Evolutionary conservation across 2,797 vertebrate genomes (phyloP).

Genomic region (Scomberomorus guttatus): DNA sequence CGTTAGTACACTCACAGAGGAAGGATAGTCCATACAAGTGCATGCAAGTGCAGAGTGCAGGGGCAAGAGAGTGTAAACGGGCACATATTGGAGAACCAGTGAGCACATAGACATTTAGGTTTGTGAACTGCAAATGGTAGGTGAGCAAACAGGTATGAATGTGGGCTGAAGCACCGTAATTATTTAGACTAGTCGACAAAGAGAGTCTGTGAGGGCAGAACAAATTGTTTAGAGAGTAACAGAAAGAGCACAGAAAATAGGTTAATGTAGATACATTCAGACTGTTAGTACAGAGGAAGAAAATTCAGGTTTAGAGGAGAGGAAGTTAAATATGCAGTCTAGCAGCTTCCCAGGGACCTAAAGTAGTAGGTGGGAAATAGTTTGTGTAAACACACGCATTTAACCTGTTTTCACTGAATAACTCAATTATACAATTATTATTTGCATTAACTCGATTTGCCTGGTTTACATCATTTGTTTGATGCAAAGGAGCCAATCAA

Average conservation of each 20-base stretch:
- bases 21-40: slow-evolving; percentile 63
- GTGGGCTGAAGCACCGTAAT: slow-evolving; percentile 55
- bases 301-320: slow-evolving; percentile 17
- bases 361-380: slow-evolving; percentile 23
- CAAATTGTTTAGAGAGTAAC: slow-evolving; percentile 53
- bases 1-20: slow-evolving; percentile 60
- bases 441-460: slow-evolving; percentile 44
- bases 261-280: slow-evolving; percentile 43
- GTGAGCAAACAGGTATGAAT: slow-evolving; percentile 57
- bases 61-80: slow-evolving; percentile 61
- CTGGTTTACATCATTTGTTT: slow-evolving; percentile 50
- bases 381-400: slow-evolving; percentile 47
- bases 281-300: slow-evolving; percentile 20
- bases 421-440: slow-evolving; percentile 41
- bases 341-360: slow-evolving; percentile 15
- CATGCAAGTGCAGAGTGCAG: slow-evolving; percentile 51
- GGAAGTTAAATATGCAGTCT: slow-evolving; percentile 32
- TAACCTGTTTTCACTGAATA: slow-evolving; percentile 44
- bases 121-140: slow-evolving; percentile 54
- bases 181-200: slow-evolving; percentile 64
- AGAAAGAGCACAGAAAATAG: slow-evolving; percentile 34
- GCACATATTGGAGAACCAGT: slow-evolving; percentile 44
- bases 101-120: slow-evolving; percentile 47
- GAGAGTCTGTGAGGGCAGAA: slow-evolving; percentile 41
- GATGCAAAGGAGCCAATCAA: slow-evolving; percentile 39